A percentile compares a stretch with the other conserved stretches of the same genome.
phyloP scores from a whole-genome alignment of 2,797 vertebrate species.

The Diglossa cyanea region DNA sequence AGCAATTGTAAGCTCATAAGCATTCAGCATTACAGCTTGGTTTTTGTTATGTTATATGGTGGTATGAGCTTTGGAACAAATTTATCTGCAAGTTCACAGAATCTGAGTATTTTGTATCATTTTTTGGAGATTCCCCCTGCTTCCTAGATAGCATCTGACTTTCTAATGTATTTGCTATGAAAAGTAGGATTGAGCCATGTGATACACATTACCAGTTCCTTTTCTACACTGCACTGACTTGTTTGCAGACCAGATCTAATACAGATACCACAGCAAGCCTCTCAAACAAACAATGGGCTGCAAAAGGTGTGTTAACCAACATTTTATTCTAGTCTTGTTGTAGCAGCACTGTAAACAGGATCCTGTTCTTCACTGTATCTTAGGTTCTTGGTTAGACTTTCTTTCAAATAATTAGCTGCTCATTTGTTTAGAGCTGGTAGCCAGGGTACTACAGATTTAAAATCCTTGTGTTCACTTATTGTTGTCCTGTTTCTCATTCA shows the following conservation, averaged over 20 bases:
- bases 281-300: neutral
- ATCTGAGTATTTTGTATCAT: neutral
- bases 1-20: constrained; percentile 40
- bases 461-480: neutral
- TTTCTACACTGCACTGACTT: neutral
- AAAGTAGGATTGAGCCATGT: neutral
- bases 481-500: neutral
- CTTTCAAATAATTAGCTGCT: neutral
- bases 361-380: neutral
- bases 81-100: neutral
- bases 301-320: neutral
- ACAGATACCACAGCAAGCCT: neutral
- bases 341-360: neutral
- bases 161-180: neutral
- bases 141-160: neutral
- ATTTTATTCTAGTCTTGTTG: neutral
- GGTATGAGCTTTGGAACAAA: constrained; percentile 46
- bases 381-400: neutral
- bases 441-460: neutral
- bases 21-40: neutral
- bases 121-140: neutral
- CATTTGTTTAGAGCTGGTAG: neutral
- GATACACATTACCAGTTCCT: neutral
- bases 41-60: constrained; percentile 14
- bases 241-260: neutral